These are phyloP conservation scores for Pseudoatta argentina DNA, from an alignment of 1,140 invertebrate species.

Conservation along the genomic window DNA sequence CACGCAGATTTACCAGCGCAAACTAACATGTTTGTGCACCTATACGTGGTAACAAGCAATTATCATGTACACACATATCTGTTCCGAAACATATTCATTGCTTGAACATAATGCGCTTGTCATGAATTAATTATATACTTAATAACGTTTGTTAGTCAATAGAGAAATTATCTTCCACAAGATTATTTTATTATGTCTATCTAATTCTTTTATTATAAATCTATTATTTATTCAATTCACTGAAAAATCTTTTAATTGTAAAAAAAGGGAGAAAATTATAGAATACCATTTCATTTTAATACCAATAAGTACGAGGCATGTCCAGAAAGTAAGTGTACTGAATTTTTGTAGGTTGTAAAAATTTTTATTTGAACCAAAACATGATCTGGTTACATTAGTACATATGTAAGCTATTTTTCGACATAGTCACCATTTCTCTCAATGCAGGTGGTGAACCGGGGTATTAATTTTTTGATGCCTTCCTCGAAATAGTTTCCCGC, in stretches of 20 bases:
- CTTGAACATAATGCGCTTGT: background rate
- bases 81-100: background rate
- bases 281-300: too few species aligned
- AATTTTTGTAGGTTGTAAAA: too few species aligned
- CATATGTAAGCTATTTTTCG: too few species aligned
- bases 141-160: background rate
- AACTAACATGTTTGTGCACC: background rate
- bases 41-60: background rate
- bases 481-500: too few species aligned
- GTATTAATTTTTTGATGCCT: too few species aligned
- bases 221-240: background rate
- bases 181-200: background rate
- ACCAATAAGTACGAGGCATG: too few species aligned
- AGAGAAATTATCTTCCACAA: background rate
- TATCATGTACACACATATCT: background rate
- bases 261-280: too few species aligned
- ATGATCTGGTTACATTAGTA: too few species aligned
- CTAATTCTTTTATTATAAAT: background rate
- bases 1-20: constrained; percentile 16
- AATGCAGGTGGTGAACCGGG: too few species aligned
- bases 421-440: too few species aligned
- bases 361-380: too few species aligned
- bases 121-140: background rate
- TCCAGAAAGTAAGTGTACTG: too few species aligned
- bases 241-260: background rate